These are phyloP conservation scores for Dromius quadrimaculatus DNA, from an alignment of 2,888 invertebrate genomes.

Conservation along the genomic window DNA sequence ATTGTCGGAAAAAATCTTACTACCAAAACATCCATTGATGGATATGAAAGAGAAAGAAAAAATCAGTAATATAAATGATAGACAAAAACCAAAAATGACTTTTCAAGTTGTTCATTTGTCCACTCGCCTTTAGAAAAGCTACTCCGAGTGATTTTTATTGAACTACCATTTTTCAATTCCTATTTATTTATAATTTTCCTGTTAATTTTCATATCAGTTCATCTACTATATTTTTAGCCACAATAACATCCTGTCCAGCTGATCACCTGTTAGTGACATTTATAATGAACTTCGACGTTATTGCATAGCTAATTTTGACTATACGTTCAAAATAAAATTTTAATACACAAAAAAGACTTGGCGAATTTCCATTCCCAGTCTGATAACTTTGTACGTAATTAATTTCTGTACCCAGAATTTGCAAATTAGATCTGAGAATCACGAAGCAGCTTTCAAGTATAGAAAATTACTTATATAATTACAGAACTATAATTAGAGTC, in stretches of 20 bases:
- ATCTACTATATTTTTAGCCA: slow-evolving; percentile 11
- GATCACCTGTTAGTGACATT: slow-evolving; percentile 30
- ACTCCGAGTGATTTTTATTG: too few species aligned
- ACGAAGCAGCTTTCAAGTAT: slow-evolving; percentile 15
- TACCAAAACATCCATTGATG: too few species aligned
- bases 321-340: slow-evolving; percentile 30
- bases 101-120: too few species aligned
- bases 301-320: slow-evolving; percentile 22
- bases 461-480: slow-evolving; percentile 17
- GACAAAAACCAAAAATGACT: too few species aligned
- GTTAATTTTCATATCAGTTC: slow-evolving; percentile 7
- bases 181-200: too few species aligned
- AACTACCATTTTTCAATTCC: too few species aligned
- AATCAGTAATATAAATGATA: too few species aligned
- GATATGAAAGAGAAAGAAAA: too few species aligned
- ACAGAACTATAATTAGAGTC: too few species aligned
- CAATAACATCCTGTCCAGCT: slow-evolving; percentile 29
- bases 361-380: slow-evolving; percentile 33
- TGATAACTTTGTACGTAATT: slow-evolving; percentile 47
- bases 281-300: slow-evolving; percentile 5
- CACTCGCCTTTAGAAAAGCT: too few species aligned
- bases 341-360: slow-evolving; percentile 33
- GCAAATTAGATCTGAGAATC: slow-evolving; percentile 23
- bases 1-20: too few species aligned
- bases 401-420: slow-evolving; percentile 35